Evolutionary conservation across 2,113 vertebrate genomes (phyloP).

Genomic region (Laterallus jamaicensis): DNA sequence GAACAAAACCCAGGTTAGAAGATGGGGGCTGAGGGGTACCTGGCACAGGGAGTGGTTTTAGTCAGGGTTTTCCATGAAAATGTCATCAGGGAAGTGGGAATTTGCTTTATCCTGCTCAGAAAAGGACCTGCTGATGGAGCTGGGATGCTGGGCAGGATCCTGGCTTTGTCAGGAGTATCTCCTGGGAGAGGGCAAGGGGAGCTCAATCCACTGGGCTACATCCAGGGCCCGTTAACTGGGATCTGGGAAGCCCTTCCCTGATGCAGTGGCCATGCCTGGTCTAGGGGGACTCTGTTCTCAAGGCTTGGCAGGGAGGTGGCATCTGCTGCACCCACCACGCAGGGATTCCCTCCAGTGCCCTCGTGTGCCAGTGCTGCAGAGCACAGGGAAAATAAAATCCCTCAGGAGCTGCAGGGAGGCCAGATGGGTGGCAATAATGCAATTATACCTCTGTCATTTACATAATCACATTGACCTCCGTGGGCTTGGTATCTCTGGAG

Average conservation of each 20-base stretch:
- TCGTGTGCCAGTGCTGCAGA: background rate
- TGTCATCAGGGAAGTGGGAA: background rate
- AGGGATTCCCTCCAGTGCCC: slow-evolving; percentile 24
- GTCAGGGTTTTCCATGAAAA: background rate
- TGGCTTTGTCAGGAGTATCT: background rate
- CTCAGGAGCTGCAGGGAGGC: slow-evolving; percentile 1
- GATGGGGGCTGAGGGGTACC: background rate
- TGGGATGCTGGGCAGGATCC: background rate
- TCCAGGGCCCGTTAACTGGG: background rate
- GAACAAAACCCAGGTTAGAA: background rate
- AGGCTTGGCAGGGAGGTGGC: background rate
- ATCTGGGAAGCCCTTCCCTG: background rate
- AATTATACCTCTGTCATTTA: slow-evolving; percentile 42
- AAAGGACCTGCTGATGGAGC: background rate
- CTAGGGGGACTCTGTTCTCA: background rate
- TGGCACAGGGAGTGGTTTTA: background rate
- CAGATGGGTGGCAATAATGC: slow-evolving; percentile 35
- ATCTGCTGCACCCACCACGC: background rate
- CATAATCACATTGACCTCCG: slow-evolving; percentile 56
- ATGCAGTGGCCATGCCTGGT: rapidly evolving
- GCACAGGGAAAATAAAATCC: background rate
- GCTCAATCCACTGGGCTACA: background rate
- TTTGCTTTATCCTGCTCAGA: background rate
- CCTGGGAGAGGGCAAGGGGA: background rate
- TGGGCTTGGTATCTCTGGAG: slow-evolving; percentile 13